Base-by-base conservation (phyloP, 2,797 vertebrate genomes). In the Margarornis squamiger region DNA sequence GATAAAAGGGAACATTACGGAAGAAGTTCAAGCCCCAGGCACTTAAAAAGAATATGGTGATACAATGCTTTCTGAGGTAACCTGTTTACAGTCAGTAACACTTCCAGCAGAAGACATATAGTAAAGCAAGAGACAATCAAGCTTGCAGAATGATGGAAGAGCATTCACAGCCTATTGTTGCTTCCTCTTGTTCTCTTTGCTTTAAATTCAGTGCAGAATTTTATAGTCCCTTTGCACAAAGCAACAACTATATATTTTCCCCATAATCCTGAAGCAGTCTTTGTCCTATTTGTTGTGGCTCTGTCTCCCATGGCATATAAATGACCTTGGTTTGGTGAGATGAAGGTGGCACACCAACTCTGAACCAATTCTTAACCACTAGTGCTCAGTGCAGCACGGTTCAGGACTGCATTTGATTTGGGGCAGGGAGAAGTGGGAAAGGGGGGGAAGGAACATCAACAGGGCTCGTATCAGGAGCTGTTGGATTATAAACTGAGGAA, bases 201-300 rank as follows among this genome's bases (percentile, higher is more conserved):
- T 67, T 91, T 92, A 81, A 91, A 94, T 80, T 94, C 78, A 91
- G 59, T 52, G 66, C n/a, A 83, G 75, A 92, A 77, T 82, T 80
- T 95, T 90, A 94, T 52, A 73, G 71, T 54, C 55, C 45, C 59
- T 73, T 59, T 66, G 79, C 38, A 82, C 67, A 91, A 73, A 68
- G 82, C 3, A 21, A 73, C 45, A 93, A 61, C 82, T 58, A 76
- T 63, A 62, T 68, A 90, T 88, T 91, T 86, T 71, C 61, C 61
- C 83, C 17, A 2, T 52, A 74, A 86, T 89, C 89, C 88, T 77
- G 38, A 83, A 89, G 38, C 34, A 77, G 59, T 67, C 72, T 87
- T 93, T 95, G 70, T 85, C 87, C 39, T 65, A 0, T 22, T 26
- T 38, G 21, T 23, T 63, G 23, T 30, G n/a, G 61, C 61, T 85